Evolutionary conservation across 2,113 vertebrate species (phyloP).

Genomic region (Odontesthes bonariensis): DNA sequence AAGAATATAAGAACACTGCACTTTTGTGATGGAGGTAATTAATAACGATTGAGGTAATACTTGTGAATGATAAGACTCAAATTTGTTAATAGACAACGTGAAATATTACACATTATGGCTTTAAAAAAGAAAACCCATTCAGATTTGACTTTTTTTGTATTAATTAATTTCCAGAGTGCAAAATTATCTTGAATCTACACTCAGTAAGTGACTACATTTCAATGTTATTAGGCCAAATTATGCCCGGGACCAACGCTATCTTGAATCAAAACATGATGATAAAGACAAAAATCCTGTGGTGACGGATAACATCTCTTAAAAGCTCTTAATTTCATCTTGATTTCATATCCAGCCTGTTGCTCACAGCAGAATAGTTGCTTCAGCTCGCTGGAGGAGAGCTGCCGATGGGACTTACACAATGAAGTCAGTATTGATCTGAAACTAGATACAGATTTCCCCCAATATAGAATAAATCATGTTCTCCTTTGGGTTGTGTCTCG

Average conservation of each 20-base stretch:
- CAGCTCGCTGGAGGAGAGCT: conserved; percentile 83
- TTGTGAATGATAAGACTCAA: too few relatives aligned
- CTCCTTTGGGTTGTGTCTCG: not conserved
- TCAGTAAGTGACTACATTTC: too few relatives aligned
- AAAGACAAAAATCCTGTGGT: not conserved
- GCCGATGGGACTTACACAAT: conserved; percentile 77
- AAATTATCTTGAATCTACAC: too few relatives aligned
- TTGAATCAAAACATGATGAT: not conserved
- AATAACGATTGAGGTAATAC: too few relatives aligned
- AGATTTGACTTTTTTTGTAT: too few relatives aligned
- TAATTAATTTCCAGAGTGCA: too few relatives aligned
- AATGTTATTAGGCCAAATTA: not conserved
- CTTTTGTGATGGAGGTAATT: too few relatives aligned
- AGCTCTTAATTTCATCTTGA: conserved; percentile 13
- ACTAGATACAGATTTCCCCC: conserved; percentile 12
- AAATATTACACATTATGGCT: too few relatives aligned
- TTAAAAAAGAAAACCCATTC: too few relatives aligned
- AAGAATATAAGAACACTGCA: too few relatives aligned
- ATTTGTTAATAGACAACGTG: too few relatives aligned
- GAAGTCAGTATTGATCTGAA: conserved; percentile 79
- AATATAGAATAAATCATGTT: not conserved
- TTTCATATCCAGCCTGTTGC: conserved; percentile 85
- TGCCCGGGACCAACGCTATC: not conserved
- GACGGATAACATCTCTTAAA: not conserved
- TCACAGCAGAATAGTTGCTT: conserved; percentile 80